Percentiles rank a stretch among this genome's conserved stretches.
phyloP scores from a whole-genome alignment of 2,888 invertebrate genomes.

The Sarcophaga carnaria region DNA sequence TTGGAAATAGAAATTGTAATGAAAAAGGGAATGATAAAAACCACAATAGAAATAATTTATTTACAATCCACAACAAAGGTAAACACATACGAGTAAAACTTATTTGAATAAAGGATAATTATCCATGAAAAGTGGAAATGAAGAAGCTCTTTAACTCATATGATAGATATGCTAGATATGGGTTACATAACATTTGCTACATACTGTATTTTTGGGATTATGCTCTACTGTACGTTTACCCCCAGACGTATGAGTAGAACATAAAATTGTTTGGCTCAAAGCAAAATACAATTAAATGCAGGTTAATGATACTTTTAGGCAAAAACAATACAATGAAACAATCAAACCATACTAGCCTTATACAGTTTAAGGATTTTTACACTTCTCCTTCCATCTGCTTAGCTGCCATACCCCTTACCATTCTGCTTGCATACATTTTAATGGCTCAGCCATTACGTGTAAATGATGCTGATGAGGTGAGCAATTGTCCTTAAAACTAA shows the following conservation, averaged over 20 bases:
- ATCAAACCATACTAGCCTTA: neutral
- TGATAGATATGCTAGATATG: too few species aligned
- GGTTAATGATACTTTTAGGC: slow-evolving; percentile 65
- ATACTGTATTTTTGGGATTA: neutral
- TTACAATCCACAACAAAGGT: neutral
- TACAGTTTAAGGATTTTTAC: slow-evolving; percentile 4
- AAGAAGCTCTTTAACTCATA: too few species aligned
- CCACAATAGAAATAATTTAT: slow-evolving; percentile 34
- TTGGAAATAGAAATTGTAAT: slow-evolving; percentile 53
- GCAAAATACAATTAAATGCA: slow-evolving; percentile 71
- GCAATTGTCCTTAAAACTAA: slow-evolving; percentile 64
- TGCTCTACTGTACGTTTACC: neutral
- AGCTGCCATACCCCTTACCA: neutral
- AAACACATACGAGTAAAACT: neutral
- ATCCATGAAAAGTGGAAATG: too few species aligned
- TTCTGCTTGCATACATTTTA: slow-evolving; percentile 46
- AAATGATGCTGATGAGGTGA: slow-evolving; percentile 72
- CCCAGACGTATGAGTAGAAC: slow-evolving; percentile 25
- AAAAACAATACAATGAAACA: slow-evolving; percentile 49
- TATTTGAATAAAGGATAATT: too few species aligned
- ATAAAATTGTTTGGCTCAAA: slow-evolving; percentile 60
- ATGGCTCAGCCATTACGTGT: slow-evolving; percentile 70
- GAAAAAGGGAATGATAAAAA: slow-evolving; percentile 57
- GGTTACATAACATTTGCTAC: neutral
- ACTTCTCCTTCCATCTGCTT: neutral